phyloP scores from a whole-genome alignment of 2,113 vertebrate genomes.

The Thalassarche chlororhynchos region DNA sequence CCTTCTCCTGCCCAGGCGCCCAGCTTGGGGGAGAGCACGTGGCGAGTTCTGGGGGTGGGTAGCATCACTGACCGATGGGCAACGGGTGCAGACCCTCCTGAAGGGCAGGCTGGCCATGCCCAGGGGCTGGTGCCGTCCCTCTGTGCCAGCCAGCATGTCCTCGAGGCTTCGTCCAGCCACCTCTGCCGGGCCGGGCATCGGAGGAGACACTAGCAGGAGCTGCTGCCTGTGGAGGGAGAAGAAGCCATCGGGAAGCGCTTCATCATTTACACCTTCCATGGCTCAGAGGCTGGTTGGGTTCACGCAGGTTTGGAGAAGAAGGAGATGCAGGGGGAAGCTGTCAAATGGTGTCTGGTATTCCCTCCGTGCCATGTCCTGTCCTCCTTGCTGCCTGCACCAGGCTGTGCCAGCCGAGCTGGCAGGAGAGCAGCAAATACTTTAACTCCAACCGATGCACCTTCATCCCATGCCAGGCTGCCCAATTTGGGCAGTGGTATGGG shows the following conservation, averaged over 20 bases:
- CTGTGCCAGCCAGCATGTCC: not conserved
- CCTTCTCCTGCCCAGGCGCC: not conserved
- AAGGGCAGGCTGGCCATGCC: constrained; percentile 13
- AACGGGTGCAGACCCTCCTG: constrained; percentile 33
- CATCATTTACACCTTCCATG: not conserved
- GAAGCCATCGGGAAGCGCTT: not conserved
- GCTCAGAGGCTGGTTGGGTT: not conserved
- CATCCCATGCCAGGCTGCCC: not conserved
- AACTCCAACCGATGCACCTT: not conserved
- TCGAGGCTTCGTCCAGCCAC: not conserved
- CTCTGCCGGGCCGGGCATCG: not conserved
- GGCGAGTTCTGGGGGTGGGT: not conserved
- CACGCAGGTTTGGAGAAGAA: not conserved
- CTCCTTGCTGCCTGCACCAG: not conserved
- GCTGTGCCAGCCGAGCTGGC: not conserved
- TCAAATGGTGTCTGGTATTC: not conserved
- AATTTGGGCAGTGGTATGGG: fast-evolving
- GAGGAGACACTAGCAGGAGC: constrained; percentile 42
- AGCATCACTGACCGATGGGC: constrained; percentile 19
- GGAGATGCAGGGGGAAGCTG: not conserved
- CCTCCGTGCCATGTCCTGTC: not conserved
- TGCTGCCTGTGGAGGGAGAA: constrained; percentile 55
- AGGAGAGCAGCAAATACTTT: not conserved
- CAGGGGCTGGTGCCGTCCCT: not conserved
- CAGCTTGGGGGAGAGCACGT: not conserved